Percentiles rank a stretch among this genome's conserved stretches.
Evolutionary conservation across 2,113 vertebrate species (phyloP).

Genomic region (Pygoscelis antarcticus): DNA sequence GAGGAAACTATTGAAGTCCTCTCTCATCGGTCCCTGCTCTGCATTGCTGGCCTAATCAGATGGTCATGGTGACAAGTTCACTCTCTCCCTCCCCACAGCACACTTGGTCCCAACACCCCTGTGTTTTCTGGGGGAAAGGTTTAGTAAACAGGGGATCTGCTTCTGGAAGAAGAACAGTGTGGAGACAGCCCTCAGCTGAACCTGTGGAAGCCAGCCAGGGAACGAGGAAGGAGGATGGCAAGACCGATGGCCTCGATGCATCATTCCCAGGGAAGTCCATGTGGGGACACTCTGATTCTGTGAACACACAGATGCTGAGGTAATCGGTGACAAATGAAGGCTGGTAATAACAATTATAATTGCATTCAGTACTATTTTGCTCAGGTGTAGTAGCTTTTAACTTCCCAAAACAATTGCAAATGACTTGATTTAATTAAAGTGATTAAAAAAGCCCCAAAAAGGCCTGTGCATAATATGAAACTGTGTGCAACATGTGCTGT

Average conservation of each 20-base stretch:
- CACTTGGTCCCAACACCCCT: background rate
- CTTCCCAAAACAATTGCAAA: background rate
- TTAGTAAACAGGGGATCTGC: accelerated
- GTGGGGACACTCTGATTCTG: background rate
- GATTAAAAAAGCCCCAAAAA: background rate
- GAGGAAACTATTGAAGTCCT: background rate
- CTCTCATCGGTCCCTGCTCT: background rate
- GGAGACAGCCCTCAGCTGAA: background rate
- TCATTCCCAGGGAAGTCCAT: background rate
- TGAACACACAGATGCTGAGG: background rate
- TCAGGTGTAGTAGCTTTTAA: background rate
- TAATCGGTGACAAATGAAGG: background rate
- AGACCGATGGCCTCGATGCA: accelerated
- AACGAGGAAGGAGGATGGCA: background rate
- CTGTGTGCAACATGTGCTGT: background rate
- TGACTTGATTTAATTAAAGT: background rate
- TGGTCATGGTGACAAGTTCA: background rate
- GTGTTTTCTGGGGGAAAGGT: background rate
- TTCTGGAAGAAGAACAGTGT: background rate
- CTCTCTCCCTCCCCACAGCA: background rate
- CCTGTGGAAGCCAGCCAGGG: background rate
- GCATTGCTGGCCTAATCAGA: background rate
- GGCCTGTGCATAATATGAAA: background rate
- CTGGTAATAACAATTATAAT: background rate
- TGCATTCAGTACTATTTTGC: background rate